Base-by-base conservation (phyloP, 2,113 vertebrate genomes). In the Theropithecus gelada region DNA sequence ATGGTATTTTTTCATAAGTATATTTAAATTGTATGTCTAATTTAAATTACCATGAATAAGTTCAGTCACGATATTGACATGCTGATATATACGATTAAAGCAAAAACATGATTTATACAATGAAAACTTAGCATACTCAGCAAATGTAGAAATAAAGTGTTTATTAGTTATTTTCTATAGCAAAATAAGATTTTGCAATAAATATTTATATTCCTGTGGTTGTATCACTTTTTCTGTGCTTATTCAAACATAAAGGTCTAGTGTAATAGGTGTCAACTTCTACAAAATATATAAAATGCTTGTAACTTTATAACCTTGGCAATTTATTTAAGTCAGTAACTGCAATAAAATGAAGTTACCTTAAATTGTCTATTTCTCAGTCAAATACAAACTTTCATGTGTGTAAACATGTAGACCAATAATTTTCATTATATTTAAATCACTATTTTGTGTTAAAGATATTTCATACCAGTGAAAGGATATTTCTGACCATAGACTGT, bases 381-480 rank as follows among this genome's bases (percentile, higher is more conserved):
- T 90, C 81, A 79, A 45, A 81, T 59, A 40, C 38, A 55, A 87
- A 64, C 64, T 88, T 48, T 75, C 18, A 86, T 88, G 40, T 12
- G 4, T 92, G 8, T 73, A 88, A 92, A 61, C 88, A 27, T 81
- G 75, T 64, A 14, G n/a, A 43, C 81, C n/a, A 50, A 88, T 87
- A 30, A 92, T 30, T 82, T 92, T 88, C 16, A 95, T 73, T 94
- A 72, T 92, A 92, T 73, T 87, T n/a, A 88, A 82, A 80, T 20
- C 27, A 79, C 17, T 48, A 79, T 35, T 92, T 70, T 43, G 70
- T 50, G 40, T 85, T 40, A 80, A 59, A 50, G 43, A 86, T 59
- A 81, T 92, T 72, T 88, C 30, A 73, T n/a, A 25, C 25, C 50
- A 75, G n/a, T 75, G 43, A 43, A 66, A n/a, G 18, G 45, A 88